phyloP scores from a whole-genome alignment of 2,888 invertebrate species.

The Arrhopalites spinosus region DNA sequence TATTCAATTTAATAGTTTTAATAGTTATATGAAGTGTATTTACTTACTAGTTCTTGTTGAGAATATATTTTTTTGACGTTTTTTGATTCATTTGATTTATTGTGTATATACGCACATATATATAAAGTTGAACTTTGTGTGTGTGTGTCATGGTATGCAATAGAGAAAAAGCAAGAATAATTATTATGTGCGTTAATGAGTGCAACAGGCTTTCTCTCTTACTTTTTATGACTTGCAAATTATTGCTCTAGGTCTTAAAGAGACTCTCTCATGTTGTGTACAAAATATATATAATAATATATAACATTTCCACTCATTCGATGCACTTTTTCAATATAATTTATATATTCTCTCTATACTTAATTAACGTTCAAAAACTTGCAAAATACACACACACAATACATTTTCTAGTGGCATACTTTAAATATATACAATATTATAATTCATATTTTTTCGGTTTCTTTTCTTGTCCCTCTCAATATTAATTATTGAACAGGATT shows the following conservation, averaged over 20 bases:
- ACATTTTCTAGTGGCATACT: too few species aligned
- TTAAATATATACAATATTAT: too few species aligned
- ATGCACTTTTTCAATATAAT: constrained; percentile 13
- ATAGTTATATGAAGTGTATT: not conserved
- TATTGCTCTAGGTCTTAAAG: constrained; percentile 10
- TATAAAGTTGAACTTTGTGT: not conserved
- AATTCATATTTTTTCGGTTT: too few species aligned
- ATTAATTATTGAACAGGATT: too few species aligned
- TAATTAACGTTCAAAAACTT: too few species aligned
- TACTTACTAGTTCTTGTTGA: not conserved
- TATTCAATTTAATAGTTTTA: not conserved
- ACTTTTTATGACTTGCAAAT: constrained; percentile 12
- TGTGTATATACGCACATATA: not conserved
- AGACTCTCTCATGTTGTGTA: too few species aligned
- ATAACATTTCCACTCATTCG: not conserved
- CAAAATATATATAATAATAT: too few species aligned
- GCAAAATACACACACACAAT: too few species aligned
- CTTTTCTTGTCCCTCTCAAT: too few species aligned
- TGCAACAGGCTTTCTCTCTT: constrained; percentile 11
- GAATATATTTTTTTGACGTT: not conserved
- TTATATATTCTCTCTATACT: too few species aligned
- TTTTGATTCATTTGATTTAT: too few species aligned
- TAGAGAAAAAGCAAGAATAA: not conserved
- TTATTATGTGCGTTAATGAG: constrained; percentile 11
- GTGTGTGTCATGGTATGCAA: not conserved